Evolutionary conservation across 2,113 vertebrate species (phyloP), one percentile per base, ranked within the genome.

Genomic region (Engraulis encrasicolus): DNA sequence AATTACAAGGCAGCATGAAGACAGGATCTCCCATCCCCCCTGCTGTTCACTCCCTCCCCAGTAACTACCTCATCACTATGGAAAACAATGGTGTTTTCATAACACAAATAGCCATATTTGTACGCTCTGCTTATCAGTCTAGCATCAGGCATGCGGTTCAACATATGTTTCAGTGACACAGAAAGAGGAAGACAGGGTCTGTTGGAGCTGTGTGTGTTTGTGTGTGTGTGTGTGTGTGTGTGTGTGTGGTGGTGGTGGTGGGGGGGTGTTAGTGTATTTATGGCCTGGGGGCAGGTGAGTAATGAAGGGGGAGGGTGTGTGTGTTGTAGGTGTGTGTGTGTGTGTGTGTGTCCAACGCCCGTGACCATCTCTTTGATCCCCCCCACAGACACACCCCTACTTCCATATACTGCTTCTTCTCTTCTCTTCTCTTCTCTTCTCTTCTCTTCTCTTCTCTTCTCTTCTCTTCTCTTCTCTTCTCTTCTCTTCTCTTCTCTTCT

Each of bases 271-370:
- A 20, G 81, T 36, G 18, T 79, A 78, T 85, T 86, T 58, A 82
- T 23, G 50, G 77, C 83, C 52, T 27, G 49, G 19, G 86, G 86
- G 54, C 83, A 87, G 81, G 81, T 80, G 82, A 81, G 71, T 74
- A 74, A 74, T 74, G 11, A 2, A 74, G 66, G 34, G 66, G 66
- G 14, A 74, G 31, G 31, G 23, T 83, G 86, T 84, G 49, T 77
- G n/a, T n/a, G n/a, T n/a, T n/a, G n/a, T n/a, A n/a, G n/a, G n/a
- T n/a, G n/a, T n/a, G n/a, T n/a, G n/a, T n/a, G n/a, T n/a, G n/a
- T 83, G 36, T 79, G 58, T 50, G 82, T 86, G 71, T 84, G 80
- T 79, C 81, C 50, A 80, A 79, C 23, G 85, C n/a, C 15, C 2
- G 27, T 58, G 23, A 50, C 20, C 66, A 36, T n/a, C 18, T 37